Evolutionary conservation across 2,113 vertebrate species (phyloP).

Genomic region (Hoplias malabaricus): DNA sequence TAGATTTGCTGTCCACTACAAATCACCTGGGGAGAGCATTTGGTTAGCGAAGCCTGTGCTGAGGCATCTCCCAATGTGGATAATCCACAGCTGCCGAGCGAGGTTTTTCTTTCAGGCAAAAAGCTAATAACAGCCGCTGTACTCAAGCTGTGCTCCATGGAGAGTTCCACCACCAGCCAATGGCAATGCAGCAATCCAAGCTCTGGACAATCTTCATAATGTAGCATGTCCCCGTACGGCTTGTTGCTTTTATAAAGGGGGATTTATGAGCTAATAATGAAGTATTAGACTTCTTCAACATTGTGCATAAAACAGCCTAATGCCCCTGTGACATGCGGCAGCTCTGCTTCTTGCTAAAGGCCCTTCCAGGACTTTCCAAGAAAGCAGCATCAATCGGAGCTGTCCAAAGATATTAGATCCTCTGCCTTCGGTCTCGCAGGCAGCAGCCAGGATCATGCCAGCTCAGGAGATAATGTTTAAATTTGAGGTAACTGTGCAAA

Average conservation of each 20-base stretch:
- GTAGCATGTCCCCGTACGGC: constrained; percentile 4
- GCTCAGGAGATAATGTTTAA: constrained; percentile 38
- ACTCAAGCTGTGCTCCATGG: not conserved
- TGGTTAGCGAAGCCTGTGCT: not conserved
- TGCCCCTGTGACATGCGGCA: not conserved
- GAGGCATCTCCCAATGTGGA: not conserved
- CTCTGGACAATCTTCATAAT: constrained; percentile 31
- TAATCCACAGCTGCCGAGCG: not conserved
- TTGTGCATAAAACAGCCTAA: constrained; percentile 36
- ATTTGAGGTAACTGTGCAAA: constrained; percentile 33
- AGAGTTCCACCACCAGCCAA: constrained; percentile 13
- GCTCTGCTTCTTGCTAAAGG: not conserved
- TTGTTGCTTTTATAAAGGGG: constrained; percentile 24
- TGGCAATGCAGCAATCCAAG: not conserved
- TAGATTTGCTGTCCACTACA: not conserved
- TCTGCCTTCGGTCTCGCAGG: constrained; percentile 22
- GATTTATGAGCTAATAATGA: constrained; percentile 51
- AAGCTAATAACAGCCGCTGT: constrained; percentile 1
- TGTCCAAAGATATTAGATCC: constrained; percentile 39
- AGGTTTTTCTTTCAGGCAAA: not conserved
- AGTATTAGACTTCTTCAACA: constrained; percentile 21
- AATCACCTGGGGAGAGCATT: not conserved
- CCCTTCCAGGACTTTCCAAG: constrained; percentile 22
- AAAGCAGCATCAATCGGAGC: constrained; percentile 39
- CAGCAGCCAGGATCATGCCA: not conserved